These are phyloP conservation scores for Rhynchophorus ferrugineus DNA, from an alignment of 1,140 invertebrate species.

Conservation along the genomic window DNA sequence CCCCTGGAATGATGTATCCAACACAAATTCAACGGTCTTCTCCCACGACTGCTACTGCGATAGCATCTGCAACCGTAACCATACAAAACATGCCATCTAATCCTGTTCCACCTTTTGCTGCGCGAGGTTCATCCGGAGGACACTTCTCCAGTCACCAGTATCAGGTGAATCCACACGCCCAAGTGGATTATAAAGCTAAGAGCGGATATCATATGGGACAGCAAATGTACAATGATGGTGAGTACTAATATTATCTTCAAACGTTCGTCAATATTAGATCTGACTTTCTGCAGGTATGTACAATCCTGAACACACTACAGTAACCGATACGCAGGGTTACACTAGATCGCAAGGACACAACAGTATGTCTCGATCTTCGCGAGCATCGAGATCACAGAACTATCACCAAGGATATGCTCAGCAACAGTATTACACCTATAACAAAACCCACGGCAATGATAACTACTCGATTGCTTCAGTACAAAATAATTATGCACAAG, in stretches of 20 bases:
- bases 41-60: slow-evolving; percentile 51
- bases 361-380: slow-evolving; percentile 11
- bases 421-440: slow-evolving; percentile 41
- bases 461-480: slow-evolving; percentile 38
- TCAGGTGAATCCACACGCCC: slow-evolving; percentile 34
- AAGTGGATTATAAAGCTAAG: slow-evolving; percentile 31
- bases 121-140: slow-evolving; percentile 41
- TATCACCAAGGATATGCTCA: slow-evolving; percentile 40
- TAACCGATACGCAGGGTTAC: slow-evolving; percentile 40
- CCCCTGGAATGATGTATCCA: slow-evolving; percentile 47
- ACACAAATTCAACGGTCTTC: slow-evolving; percentile 49
- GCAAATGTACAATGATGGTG: slow-evolving; percentile 31
- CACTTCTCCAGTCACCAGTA: slow-evolving; percentile 33
- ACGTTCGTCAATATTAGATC: too few relatives aligned
- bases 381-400: slow-evolving; percentile 28
- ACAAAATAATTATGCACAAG: slow-evolving; percentile 35
- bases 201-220: slow-evolving; percentile 37
- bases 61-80: slow-evolving; percentile 49
- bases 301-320: slow-evolving; percentile 37
- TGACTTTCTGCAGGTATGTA: too few relatives aligned
- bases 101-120: slow-evolving; percentile 48
- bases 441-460: slow-evolving; percentile 42
- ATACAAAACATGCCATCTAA: slow-evolving; percentile 50
- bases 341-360: slow-evolving; percentile 37
- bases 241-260: slow-evolving; percentile 1